Evolutionary conservation across 1,140 invertebrate genomes (phyloP), one percentile per base, ranked within the genome.

Genomic region (Drosophila sulfurigaster): DNA sequence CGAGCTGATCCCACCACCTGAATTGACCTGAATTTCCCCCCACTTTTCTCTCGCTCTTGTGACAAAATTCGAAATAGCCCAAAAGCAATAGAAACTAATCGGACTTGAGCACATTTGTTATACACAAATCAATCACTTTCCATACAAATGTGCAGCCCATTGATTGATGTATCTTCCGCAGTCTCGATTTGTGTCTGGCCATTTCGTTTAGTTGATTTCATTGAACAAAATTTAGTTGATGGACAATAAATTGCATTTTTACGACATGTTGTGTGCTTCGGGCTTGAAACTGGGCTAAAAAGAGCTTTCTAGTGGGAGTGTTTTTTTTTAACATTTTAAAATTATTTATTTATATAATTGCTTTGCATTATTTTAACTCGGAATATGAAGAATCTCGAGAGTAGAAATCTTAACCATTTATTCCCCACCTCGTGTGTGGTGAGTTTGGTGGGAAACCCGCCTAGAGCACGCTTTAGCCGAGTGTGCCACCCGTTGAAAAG

Each of bases 11-110:
- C 16, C 46, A n/a, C 35, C 35, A 25, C 30, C 8, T 35, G 52
- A 38, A 1, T 6, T 35, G 30, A 32, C 5, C 30, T 52, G 11
- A 52, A 25, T 25, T 25, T 25, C 20, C 20, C 20, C 20, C 10
- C 10, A 25, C 2, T 25, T 28, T 28, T 20, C 48, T 11, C 25
- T 10, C 10, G 1, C 20, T 25, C 16, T 28, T 52, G n/a, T 35
- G 30, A 54, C 51, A 8, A 62, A 62, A 48, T 62, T 62, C 10
- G 13, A 48, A 48, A 62, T 49, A 49, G 45, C 45, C 28, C 2
- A n/a, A 25, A 20, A 45, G 4, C 13, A 48, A 49, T 35, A 58
- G 32, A 57, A 25, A 20, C 35, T 38, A 16, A 20, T 35, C 20
- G 20, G 3, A 25, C 3, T 20, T 20, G 2, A 20, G 16, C 16